Conservation (phyloP, 2,797 vertebrate species). For the Leptoclinus maculatus region DNA sequence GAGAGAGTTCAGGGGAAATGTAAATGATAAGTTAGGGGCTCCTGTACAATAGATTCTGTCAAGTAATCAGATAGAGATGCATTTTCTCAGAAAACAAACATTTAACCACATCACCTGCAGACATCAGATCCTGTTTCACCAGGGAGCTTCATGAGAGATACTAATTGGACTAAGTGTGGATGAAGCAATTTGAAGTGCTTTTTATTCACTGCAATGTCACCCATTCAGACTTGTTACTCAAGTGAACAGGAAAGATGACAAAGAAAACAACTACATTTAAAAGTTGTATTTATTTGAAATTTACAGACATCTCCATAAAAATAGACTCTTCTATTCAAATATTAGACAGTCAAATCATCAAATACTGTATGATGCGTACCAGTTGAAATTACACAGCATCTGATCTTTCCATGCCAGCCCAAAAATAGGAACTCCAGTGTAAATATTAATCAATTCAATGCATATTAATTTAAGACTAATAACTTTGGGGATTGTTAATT, state of each 20-base stretch:
- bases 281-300: neutral
- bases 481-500: neutral
- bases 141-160: neutral
- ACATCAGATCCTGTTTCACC: neutral
- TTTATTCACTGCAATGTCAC: neutral
- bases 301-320: neutral
- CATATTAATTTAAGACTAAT: constrained; percentile 1
- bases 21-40: constrained; percentile 27
- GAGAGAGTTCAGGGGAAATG: constrained; percentile 18
- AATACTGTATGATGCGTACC: neutral
- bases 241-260: neutral
- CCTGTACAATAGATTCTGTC: neutral
- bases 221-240: neutral
- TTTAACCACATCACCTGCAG: constrained; percentile 12
- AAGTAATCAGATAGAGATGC: constrained; percentile 2
- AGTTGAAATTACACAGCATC: neutral
- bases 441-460: neutral
- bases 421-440: neutral
- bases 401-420: neutral
- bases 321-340: neutral
- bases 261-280: too few relatives aligned
- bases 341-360: neutral
- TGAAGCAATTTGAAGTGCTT: neutral
- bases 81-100: constrained; percentile 6
- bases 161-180: neutral